Conservation (phyloP, 2,888 invertebrate genomes). For the Cheilosia scutellata region DNA sequence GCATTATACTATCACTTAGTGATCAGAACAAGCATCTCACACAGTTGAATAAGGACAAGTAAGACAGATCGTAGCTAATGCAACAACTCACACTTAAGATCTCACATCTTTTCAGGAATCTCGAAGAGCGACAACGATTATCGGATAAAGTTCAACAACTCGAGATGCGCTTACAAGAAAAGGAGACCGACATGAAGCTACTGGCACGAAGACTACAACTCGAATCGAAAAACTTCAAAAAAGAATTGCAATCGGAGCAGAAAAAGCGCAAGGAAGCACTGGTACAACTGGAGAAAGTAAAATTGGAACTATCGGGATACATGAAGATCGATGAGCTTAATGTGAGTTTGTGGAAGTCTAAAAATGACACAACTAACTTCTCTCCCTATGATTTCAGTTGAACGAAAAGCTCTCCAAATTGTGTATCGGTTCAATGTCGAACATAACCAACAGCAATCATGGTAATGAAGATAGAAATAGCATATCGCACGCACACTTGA, state of each 20-base stretch:
- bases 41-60: conserved; percentile 90
- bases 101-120: conserved; percentile 84
- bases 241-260: conserved; percentile 89
- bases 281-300: conserved; percentile 86
- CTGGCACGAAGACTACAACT: conserved; percentile 89
- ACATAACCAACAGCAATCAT: conserved; percentile 28
- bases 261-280: conserved; percentile 89
- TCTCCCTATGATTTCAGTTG: conserved; percentile 52
- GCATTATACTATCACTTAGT: conserved; percentile 87
- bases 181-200: conserved; percentile 87
- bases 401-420: conserved; percentile 76
- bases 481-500: conserved; percentile 15
- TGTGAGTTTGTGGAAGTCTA: conserved; percentile 70
- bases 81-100: background rate
- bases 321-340: conserved; percentile 81
- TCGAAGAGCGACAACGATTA: conserved; percentile 90
- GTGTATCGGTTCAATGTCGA: conserved; percentile 51
- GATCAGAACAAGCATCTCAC: conserved; percentile 89
- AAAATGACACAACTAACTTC: background rate
- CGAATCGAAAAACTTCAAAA: conserved; percentile 90
- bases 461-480: conserved; percentile 31
- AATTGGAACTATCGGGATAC: conserved; percentile 81
- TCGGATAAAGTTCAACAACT: conserved; percentile 87
- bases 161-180: conserved; percentile 85
- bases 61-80: background rate